phyloP scores from a whole-genome alignment of 2,888 invertebrate genomes.

The Andrena haemorrhoa region DNA sequence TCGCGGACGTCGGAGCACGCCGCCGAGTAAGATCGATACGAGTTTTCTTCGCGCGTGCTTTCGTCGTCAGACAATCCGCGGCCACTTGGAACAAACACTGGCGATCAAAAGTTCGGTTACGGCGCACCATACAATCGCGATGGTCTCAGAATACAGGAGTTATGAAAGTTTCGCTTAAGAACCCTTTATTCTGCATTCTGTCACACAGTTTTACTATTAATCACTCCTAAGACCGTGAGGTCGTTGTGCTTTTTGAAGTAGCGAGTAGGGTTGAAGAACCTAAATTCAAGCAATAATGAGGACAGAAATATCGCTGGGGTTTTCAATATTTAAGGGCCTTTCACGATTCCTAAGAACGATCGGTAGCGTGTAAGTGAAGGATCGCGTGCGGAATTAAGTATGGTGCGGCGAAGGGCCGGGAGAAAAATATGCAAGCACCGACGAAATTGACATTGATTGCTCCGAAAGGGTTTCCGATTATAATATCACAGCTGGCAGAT shows the following conservation, averaged over 20 bases:
- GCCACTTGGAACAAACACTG: background rate
- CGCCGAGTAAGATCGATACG: conserved; percentile 51
- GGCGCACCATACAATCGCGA: too few relatives aligned
- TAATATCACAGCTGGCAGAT: conserved; percentile 1
- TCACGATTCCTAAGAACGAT: conserved; percentile 2
- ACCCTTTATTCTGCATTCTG: too few relatives aligned
- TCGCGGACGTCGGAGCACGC: conserved; percentile 23
- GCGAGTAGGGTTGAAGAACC: too few relatives aligned
- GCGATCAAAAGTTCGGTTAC: background rate
- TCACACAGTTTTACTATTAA: too few relatives aligned
- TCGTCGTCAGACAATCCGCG: background rate
- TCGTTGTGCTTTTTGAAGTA: too few relatives aligned
- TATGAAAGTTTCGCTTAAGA: too few relatives aligned
- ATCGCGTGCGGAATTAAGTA: conserved; percentile 18
- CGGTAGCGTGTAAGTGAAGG: conserved; percentile 9
- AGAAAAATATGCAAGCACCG: conserved; percentile 8
- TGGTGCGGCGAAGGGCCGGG: background rate
- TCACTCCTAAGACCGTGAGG: too few relatives aligned
- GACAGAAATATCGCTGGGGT: background rate
- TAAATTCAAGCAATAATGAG: too few relatives aligned
- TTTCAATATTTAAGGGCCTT: conserved; percentile 8
- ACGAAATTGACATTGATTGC: conserved; percentile 22
- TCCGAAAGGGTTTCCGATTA: conserved; percentile 24
- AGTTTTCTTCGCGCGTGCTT: conserved; percentile 12
- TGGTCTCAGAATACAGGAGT: too few relatives aligned